These are phyloP conservation scores for Drosophila meridionalis DNA, from an alignment of 2,888 invertebrate genomes.

Conservation along the genomic window DNA sequence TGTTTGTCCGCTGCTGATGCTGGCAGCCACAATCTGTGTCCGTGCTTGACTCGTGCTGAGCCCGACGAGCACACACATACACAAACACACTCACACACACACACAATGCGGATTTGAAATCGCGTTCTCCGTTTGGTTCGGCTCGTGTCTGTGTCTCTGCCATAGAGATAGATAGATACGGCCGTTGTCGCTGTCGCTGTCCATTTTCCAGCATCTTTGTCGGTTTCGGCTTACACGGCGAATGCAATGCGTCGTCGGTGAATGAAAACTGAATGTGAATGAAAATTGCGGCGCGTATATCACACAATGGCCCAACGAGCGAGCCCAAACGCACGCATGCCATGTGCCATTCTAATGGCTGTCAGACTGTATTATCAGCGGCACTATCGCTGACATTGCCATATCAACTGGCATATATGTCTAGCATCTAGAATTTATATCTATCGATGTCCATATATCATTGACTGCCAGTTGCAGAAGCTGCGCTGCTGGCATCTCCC, in stretches of 20 bases:
- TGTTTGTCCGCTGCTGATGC: slow-evolving; percentile 29
- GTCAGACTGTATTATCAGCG: slow-evolving; percentile 65
- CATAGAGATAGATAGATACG: slow-evolving; percentile 34
- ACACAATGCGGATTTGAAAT: neutral
- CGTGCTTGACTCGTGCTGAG: slow-evolving; percentile 44
- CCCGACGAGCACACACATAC: slow-evolving; percentile 40
- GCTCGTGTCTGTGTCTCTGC: slow-evolving; percentile 6
- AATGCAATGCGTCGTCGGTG: slow-evolving; percentile 18
- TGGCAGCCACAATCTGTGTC: slow-evolving; percentile 30
- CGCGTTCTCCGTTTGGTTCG: neutral
- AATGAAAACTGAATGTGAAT: slow-evolving; percentile 52
- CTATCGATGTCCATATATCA: slow-evolving; percentile 63
- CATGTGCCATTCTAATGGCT: slow-evolving; percentile 63
- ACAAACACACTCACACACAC: neutral
- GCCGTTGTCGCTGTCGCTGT: slow-evolving; percentile 25
- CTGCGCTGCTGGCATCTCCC: slow-evolving; percentile 3
- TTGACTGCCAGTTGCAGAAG: slow-evolving; percentile 36
- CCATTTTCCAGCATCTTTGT: slow-evolving; percentile 39
- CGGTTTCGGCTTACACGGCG: slow-evolving; percentile 20
- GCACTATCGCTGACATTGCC: slow-evolving; percentile 35
- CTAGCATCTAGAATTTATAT: slow-evolving; percentile 28
- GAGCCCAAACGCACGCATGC: slow-evolving; percentile 53
- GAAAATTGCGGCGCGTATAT: slow-evolving; percentile 71
- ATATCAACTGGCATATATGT: slow-evolving; percentile 41
- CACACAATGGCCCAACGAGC: slow-evolving; percentile 29